phyloP scores from a whole-genome alignment of 2,888 invertebrate species.

The Amblyjoppa fuscipennis region DNA sequence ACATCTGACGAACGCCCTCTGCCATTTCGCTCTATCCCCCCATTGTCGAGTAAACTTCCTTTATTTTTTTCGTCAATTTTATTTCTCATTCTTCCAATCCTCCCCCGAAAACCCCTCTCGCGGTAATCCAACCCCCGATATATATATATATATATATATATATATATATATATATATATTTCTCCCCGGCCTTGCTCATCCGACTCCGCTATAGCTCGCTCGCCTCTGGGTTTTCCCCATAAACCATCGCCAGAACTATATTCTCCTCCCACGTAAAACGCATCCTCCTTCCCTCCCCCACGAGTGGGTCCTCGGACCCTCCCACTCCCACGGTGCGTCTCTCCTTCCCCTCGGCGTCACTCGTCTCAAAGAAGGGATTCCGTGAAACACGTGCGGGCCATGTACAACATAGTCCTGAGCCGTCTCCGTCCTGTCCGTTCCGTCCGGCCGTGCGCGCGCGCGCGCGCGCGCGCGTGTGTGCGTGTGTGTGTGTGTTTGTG shows the following conservation, averaged over 20 bases:
- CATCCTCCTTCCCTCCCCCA: constrained; percentile 66
- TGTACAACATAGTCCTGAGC: constrained; percentile 15
- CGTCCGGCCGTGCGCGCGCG: background rate
- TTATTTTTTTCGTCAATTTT: background rate
- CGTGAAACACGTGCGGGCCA: constrained; percentile 54
- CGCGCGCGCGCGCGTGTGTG: background rate
- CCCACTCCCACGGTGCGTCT: constrained; percentile 35
- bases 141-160: no score
- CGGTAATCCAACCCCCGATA: background rate
- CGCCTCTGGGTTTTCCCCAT: constrained; percentile 3
- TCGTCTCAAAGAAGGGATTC: constrained; percentile 37
- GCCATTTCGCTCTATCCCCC: background rate
- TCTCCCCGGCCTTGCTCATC: no score
- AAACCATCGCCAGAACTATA: constrained; percentile 1
- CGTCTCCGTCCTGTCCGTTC: background rate
- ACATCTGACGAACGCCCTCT: background rate
- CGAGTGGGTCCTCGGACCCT: constrained; percentile 64
- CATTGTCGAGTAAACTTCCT: background rate
- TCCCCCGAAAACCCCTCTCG: background rate
- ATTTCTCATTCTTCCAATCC: background rate
- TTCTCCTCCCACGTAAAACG: constrained; percentile 65
- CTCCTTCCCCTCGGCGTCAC: constrained; percentile 22
- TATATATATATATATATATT: no score
- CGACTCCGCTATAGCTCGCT: background rate
- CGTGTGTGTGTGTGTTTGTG: background rate